Evolutionary conservation across 2,888 invertebrate species (phyloP).

Genomic region (Macroteleia sp.): DNA sequence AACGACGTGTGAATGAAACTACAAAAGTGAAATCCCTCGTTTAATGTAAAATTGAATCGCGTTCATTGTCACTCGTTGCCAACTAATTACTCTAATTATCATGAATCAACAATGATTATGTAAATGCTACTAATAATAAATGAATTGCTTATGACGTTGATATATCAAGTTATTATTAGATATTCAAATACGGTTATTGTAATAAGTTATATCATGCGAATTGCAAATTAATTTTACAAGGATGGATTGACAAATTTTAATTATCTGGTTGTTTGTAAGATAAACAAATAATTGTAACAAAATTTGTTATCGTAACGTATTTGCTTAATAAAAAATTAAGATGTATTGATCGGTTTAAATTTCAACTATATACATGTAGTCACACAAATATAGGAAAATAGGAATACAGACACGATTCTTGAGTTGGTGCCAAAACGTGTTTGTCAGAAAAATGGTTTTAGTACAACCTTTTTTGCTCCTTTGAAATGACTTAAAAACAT

Average conservation of each 20-base stretch:
- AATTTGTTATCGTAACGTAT: not conserved
- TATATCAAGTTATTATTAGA: constrained; percentile 11
- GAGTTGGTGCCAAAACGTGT: constrained; percentile 54
- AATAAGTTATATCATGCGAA: constrained; percentile 13
- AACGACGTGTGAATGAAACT: too few relatives aligned
- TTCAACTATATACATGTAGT: constrained; percentile 57
- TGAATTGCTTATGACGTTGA: too few relatives aligned
- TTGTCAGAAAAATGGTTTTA: constrained; percentile 51
- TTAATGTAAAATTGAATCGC: too few relatives aligned
- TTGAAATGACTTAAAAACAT: constrained; percentile 35
- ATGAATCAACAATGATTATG: too few relatives aligned
- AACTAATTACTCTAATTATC: too few relatives aligned
- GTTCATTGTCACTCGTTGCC: too few relatives aligned
- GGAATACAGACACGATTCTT: constrained; percentile 46
- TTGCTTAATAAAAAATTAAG: constrained; percentile 27
- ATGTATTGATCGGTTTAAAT: constrained; percentile 48
- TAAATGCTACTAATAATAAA: too few relatives aligned
- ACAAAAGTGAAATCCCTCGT: too few relatives aligned
- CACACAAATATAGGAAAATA: constrained; percentile 48
- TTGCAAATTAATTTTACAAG: not conserved
- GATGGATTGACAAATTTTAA: not conserved
- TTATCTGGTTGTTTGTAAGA: not conserved
- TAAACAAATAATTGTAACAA: constrained; percentile 3
- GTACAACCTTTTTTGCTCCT: constrained; percentile 25
- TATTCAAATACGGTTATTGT: not conserved